Base-by-base conservation (phyloP, 2,113 vertebrate genomes). In the Embiotoca jacksoni region DNA sequence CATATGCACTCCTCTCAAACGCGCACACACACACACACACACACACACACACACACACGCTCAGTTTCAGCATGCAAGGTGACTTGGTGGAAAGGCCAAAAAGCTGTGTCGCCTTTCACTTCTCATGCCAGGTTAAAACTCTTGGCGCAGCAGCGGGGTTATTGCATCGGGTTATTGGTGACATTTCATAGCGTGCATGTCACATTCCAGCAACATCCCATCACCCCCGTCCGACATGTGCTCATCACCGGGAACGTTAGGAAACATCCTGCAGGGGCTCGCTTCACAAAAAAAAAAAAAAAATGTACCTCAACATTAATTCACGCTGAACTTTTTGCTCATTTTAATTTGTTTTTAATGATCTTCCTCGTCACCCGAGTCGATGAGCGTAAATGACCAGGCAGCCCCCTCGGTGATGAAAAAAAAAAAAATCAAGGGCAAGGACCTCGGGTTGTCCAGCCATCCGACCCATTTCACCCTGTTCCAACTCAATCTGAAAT, bases 381-480 rank as follows among this genome's bases (percentile, higher is more conserved):
- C 16, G 55, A 74, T 9, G 2, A 62, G 32, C 49, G 7, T 3
- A 5, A 15, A 67, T n/a, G 32, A 75, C 47, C 69, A 58, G 41
- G 61, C 58, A 1, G 39, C 35, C 23, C 49, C 23, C 49, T 7
- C 53, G 53, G 61, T 47, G 59, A 41, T 64, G 14, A 9, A 56
- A 47, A 65, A 50, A 32, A 41, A 60, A 44, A 47, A 69, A 75
- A 81, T 82, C 53, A 67, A 83, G 72, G 75, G 32, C 72, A 75
- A 85, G 75, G 68, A 91, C 81, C 79, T 78, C 4, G 41, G 78
- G 75, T 80, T 75, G 88, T 93, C 91, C 91, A 63, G 85, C 82
- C 70, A 66, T 74, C 72, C 74, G 90, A 92, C 92, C 94, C 93
- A 93, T 80, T 94, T 95, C 92, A 86, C 84, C 86, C 86, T 59